These are phyloP conservation scores for Thereuonema tuberculata DNA, from an alignment of 1,140 invertebrate species.

Conservation along the genomic window DNA sequence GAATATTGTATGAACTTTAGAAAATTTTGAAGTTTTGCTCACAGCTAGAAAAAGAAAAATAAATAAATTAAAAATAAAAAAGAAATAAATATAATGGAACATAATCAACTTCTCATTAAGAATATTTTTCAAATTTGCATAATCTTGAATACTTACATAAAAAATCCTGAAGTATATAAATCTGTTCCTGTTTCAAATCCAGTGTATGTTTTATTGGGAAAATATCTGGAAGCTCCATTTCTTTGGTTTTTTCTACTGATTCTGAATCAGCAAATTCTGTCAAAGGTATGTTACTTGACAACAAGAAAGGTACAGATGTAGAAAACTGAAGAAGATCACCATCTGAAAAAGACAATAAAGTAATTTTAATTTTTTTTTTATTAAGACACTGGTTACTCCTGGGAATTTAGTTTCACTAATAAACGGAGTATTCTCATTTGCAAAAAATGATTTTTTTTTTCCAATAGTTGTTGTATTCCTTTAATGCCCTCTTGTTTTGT, in stretches of 20 bases:
- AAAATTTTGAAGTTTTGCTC: constrained; percentile 16
- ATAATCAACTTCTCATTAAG: neutral
- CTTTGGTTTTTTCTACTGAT: constrained; percentile 24
- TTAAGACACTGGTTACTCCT: neutral
- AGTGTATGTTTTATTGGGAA: constrained; percentile 52
- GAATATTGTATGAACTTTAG: constrained; percentile 56
- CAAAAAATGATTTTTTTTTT: too few relatives aligned
- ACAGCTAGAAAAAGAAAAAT: constrained; percentile 19
- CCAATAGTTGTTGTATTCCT: too few relatives aligned
- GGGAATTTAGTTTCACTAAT: neutral
- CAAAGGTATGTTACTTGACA: constrained; percentile 47
- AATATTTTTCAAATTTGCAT: neutral
- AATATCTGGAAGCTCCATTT: constrained; percentile 47
- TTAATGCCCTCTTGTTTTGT: too few relatives aligned
- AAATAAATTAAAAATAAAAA: neutral
- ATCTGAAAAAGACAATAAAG: constrained; percentile 35
- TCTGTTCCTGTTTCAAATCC: constrained; percentile 45
- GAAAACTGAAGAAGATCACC: constrained; percentile 47
- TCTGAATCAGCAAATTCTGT: constrained; percentile 36
- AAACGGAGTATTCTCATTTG: too few relatives aligned
- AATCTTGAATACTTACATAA: constrained; percentile 48
- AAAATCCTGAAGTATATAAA: constrained; percentile 44
- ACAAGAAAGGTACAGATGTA: constrained; percentile 43
- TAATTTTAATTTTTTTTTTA: constrained; percentile 2
- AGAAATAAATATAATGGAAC: neutral